Evolutionary conservation across 2,113 vertebrate species (phyloP).

Genomic region (Sialia sialis): DNA sequence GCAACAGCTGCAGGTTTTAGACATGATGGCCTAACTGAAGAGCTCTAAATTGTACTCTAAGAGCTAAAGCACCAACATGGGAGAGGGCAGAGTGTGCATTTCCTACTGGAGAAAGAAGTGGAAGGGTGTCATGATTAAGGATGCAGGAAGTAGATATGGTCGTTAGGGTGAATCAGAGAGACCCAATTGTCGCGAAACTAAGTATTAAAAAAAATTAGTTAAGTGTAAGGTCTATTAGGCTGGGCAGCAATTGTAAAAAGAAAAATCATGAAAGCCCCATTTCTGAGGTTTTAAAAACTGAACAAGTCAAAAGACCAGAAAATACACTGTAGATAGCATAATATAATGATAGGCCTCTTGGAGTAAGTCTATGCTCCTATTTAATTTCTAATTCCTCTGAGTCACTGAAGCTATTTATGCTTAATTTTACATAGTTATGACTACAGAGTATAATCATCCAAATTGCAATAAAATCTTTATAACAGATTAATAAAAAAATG

Average conservation of each 20-base stretch:
- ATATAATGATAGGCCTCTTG: neutral
- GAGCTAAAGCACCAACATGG: neutral
- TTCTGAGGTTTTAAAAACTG: neutral
- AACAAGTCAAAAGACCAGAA: neutral
- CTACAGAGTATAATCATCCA: conserved; percentile 28
- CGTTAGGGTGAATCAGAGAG: neutral
- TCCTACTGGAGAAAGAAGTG: neutral
- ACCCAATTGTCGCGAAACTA: neutral
- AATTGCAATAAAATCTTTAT: conserved; percentile 34
- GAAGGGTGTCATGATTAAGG: neutral
- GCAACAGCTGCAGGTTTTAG: neutral
- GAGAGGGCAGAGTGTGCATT: neutral
- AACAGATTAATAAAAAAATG: neutral
- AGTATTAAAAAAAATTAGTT: neutral
- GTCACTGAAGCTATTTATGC: conserved; percentile 12
- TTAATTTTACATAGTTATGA: conserved; percentile 60
- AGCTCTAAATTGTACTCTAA: neutral
- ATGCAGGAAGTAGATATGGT: accelerated
- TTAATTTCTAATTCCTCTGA: neutral
- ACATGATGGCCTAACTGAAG: neutral
- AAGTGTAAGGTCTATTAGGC: neutral
- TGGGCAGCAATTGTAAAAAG: neutral
- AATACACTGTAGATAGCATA: neutral
- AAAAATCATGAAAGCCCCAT: neutral
- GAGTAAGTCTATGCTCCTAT: too few species aligned